These are phyloP conservation scores for Oryzias javanicus DNA, from an alignment of 2,113 vertebrate genomes.

Conservation along the genomic window DNA sequence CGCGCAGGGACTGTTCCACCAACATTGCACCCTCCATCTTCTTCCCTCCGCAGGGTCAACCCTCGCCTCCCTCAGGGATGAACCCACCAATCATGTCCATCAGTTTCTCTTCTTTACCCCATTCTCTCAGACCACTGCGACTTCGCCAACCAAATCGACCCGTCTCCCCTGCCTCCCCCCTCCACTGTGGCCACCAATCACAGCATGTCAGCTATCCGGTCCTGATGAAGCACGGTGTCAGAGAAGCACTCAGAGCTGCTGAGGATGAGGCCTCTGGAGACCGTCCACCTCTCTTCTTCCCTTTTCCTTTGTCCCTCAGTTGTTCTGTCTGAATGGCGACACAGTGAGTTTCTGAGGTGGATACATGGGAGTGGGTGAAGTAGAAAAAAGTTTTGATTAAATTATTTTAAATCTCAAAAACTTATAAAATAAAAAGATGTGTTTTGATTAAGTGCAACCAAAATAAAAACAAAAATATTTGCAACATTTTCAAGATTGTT, in stretches of 20 bases:
- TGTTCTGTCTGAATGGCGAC: conserved; percentile 50
- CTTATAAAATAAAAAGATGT: too few species aligned
- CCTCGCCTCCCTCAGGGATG: conserved; percentile 24
- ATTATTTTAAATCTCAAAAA: too few species aligned
- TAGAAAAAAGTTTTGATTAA: conserved; percentile 18
- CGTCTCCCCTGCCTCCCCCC: conserved; percentile 25
- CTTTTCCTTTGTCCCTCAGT: conserved; percentile 28
- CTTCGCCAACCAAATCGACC: conserved; percentile 32
- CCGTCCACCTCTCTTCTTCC: conserved; percentile 29
- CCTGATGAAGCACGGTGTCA: conserved; percentile 76
- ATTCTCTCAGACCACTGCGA: conserved; percentile 32
- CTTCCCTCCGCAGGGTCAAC: conserved; percentile 38
- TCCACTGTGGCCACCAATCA: conserved; percentile 71
- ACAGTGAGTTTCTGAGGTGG: conserved; percentile 37
- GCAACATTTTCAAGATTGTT: background rate
- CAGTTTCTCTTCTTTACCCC: conserved; percentile 27
- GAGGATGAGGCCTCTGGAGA: conserved; percentile 66
- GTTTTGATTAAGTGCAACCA: too few species aligned
- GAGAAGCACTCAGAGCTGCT: conserved; percentile 65
- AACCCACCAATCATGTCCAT: conserved; percentile 48
- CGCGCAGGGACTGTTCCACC: conserved; percentile 28
- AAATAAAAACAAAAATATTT: background rate
- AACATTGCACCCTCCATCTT: conserved; percentile 17
- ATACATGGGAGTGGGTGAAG: conserved; percentile 20
- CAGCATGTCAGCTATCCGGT: conserved; percentile 68